A percentile compares a stretch with the other conserved stretches of the same genome.
Conservation (phyloP, 1,140 invertebrate genomes). For the Eubasilissa regina region DNA sequence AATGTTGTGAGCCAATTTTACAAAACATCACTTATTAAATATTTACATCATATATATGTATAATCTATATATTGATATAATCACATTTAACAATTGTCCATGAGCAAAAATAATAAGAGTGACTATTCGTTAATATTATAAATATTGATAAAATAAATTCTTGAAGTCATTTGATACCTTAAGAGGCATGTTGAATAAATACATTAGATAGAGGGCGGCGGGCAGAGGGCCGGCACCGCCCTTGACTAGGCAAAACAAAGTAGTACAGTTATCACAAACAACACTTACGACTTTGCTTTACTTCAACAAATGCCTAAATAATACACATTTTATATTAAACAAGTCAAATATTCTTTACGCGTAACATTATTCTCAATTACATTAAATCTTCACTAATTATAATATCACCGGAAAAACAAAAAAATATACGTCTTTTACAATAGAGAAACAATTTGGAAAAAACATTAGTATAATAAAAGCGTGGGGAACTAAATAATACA, state of each 20-base stretch:
- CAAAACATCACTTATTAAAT: slow-evolving; percentile 40
- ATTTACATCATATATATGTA: slow-evolving; percentile 54
- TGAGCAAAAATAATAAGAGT: slow-evolving; percentile 58
- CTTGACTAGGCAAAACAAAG: slow-evolving; percentile 60
- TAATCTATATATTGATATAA: slow-evolving; percentile 57
- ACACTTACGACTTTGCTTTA: slow-evolving; percentile 54
- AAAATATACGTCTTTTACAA: slow-evolving; percentile 62
- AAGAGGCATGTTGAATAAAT: slow-evolving; percentile 55
- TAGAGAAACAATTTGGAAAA: slow-evolving; percentile 60
- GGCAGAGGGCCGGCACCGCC: slow-evolving; percentile 22
- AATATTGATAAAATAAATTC: slow-evolving; percentile 59
- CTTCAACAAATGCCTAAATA: slow-evolving; percentile 60
- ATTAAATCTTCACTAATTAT: slow-evolving; percentile 52
- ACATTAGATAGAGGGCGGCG: slow-evolving; percentile 31
- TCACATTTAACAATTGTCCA: slow-evolving; percentile 56
- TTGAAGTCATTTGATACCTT: slow-evolving; percentile 60
- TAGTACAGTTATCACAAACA: slow-evolving; percentile 58
- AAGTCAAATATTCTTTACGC: slow-evolving; percentile 50
- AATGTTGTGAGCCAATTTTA: slow-evolving; percentile 40
- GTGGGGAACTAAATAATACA: slow-evolving; percentile 59
- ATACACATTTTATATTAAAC: slow-evolving; percentile 57
- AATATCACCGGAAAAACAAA: slow-evolving; percentile 61
- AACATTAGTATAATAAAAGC: slow-evolving; percentile 55
- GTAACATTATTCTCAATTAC: slow-evolving; percentile 48
- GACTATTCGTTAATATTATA: slow-evolving; percentile 55